Conservation (phyloP, 2,888 invertebrate species). For the Antheraea assamensis region DNA sequence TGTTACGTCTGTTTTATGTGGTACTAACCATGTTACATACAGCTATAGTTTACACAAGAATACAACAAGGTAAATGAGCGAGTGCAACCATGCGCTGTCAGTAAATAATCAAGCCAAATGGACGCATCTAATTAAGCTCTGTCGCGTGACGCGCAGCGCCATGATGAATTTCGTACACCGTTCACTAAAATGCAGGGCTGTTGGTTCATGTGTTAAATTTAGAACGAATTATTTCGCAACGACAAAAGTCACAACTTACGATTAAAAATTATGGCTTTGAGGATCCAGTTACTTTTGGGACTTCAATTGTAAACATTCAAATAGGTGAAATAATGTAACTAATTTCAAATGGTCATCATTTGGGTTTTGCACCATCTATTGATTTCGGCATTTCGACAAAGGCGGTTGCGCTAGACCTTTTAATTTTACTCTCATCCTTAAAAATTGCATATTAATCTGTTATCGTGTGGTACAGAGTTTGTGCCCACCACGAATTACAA, state of each 20-base stretch:
- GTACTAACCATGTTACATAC: background rate
- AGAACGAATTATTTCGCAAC: background rate
- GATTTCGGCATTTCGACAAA: too few relatives aligned
- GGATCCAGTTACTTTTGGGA: too few relatives aligned
- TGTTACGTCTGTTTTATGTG: background rate
- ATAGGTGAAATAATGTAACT: too few relatives aligned
- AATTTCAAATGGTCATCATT: too few relatives aligned
- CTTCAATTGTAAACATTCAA: too few relatives aligned
- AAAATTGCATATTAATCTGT: too few relatives aligned
- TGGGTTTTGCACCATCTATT: too few relatives aligned
- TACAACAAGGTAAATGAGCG: constrained; percentile 12
- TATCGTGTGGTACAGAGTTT: too few relatives aligned
- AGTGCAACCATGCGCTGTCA: constrained; percentile 23
- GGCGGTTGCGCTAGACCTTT: too few relatives aligned
- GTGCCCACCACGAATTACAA: too few relatives aligned
- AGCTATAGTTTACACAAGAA: constrained; percentile 9
- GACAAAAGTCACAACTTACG: background rate
- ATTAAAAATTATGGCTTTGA: background rate
- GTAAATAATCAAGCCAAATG: constrained; percentile 46
- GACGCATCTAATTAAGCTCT: constrained; percentile 46
- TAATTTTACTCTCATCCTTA: too few relatives aligned
- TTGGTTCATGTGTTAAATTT: background rate
- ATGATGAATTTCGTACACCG: constrained; percentile 26
- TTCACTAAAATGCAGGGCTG: constrained; percentile 17
- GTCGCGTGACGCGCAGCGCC: constrained; percentile 15